A percentile compares a stretch with the other conserved stretches of the same genome.
phyloP scores from a whole-genome alignment of 1,140 invertebrate genomes.

The Ostrea denselamellosa region DNA sequence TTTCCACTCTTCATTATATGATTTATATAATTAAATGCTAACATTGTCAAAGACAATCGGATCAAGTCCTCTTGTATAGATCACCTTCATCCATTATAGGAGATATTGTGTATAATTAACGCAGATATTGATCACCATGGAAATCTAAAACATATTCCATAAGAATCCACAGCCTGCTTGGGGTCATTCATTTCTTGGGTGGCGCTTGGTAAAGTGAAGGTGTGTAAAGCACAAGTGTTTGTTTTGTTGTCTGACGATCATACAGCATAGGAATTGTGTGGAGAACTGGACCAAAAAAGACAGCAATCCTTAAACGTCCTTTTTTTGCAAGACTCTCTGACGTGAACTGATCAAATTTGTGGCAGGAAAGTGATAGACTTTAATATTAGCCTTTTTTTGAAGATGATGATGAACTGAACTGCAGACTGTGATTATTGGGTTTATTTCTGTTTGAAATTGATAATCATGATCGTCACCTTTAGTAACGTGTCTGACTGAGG shows the following conservation, averaged over 20 bases:
- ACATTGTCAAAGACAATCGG: slow-evolving; percentile 18
- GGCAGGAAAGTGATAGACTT: neutral
- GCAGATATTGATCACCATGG: slow-evolving; percentile 4
- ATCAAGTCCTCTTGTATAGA: neutral
- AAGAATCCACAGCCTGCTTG: neutral
- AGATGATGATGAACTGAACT: neutral
- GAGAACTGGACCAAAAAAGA: neutral
- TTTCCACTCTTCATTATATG: neutral
- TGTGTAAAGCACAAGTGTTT: neutral
- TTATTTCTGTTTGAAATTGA: neutral
- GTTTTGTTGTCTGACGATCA: neutral
- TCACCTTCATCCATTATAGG: slow-evolving; percentile 9
- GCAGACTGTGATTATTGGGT: neutral
- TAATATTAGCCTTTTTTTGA: neutral
- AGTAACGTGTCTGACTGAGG: neutral
- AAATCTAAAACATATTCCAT: neutral
- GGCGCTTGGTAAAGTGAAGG: neutral
- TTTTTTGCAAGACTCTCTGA: neutral
- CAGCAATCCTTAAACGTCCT: neutral
- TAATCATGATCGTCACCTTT: neutral
- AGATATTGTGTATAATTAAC: neutral
- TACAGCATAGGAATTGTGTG: neutral
- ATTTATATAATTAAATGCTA: neutral
- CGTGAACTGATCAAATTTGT: neutral
- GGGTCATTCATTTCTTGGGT: neutral